These are phyloP conservation scores for Trisateles emortualis DNA, from an alignment of 2,888 invertebrate species.

Conservation along the genomic window DNA sequence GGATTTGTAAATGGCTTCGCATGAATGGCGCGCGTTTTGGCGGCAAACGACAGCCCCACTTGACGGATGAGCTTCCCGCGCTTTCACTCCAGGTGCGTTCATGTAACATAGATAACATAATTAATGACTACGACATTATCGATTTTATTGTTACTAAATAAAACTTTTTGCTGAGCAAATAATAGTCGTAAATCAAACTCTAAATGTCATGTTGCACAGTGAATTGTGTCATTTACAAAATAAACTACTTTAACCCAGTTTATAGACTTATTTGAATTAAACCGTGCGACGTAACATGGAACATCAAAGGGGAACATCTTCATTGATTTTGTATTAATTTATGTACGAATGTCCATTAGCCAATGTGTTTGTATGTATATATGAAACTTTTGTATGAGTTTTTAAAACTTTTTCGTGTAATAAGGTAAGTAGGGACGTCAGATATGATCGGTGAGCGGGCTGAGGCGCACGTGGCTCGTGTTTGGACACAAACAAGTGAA, in stretches of 20 bases:
- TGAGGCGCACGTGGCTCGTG: constrained; percentile 61
- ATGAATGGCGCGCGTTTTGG: constrained; percentile 69
- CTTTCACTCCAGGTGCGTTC: constrained; percentile 82
- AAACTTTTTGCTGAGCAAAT: constrained; percentile 41
- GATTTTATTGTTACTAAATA: constrained; percentile 41
- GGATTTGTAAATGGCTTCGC: constrained; percentile 68
- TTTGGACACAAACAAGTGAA: constrained; percentile 60
- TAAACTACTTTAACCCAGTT: constrained; percentile 70
- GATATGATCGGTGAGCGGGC: constrained; percentile 66
- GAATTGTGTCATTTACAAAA: constrained; percentile 71
- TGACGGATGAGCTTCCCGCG: constrained; percentile 82
- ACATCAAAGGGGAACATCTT: constrained; percentile 64
- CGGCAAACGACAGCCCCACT: constrained; percentile 70
- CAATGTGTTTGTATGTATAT: constrained; percentile 19
- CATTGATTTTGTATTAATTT: constrained; percentile 55
- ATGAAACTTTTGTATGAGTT: constrained; percentile 30
- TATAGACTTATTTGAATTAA: constrained; percentile 66
- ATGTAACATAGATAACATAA: constrained; percentile 68
- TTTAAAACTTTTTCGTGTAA: constrained; percentile 33
- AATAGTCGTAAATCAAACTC: constrained; percentile 51
- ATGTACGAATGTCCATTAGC: constrained; percentile 34
- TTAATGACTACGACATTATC: constrained; percentile 57
- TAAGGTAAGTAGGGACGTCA: constrained; percentile 55
- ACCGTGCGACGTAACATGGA: constrained; percentile 44
- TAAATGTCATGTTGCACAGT: constrained; percentile 51